A percentile compares a stretch with the other conserved stretches of the same genome.
These are phyloP conservation scores for Gambelia wislizenii DNA, from an alignment of 2,797 vertebrate species.

Conservation along the genomic window DNA sequence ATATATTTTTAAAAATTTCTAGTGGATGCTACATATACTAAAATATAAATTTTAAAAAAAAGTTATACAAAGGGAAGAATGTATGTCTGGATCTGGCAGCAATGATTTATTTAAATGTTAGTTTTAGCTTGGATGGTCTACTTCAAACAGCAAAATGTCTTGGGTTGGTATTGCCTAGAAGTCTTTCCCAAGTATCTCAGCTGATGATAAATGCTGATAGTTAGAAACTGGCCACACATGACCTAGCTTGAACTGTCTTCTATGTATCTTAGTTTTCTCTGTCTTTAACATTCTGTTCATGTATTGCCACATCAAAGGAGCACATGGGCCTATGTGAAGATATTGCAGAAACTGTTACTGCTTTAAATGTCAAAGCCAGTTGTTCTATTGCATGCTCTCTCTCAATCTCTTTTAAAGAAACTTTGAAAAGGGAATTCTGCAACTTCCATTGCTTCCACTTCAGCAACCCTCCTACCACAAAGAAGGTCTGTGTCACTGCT, in stretches of 20 bases:
- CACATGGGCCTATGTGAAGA: not conserved
- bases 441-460: not conserved
- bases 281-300: not conserved
- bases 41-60: too few relatives aligned
- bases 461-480: not conserved
- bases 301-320: not conserved
- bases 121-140: not conserved
- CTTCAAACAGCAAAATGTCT: not conserved
- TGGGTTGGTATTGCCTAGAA: not conserved
- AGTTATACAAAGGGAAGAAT: not conserved
- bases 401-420: not conserved
- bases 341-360: not conserved
- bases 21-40: too few relatives aligned
- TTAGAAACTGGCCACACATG: not conserved
- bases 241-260: not conserved
- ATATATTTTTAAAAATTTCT: too few relatives aligned
- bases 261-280: not conserved
- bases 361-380: not conserved
- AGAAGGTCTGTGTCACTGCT: rapidly evolving
- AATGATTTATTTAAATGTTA: not conserved
- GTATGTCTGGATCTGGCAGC: not conserved
- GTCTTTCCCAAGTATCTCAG: not conserved
- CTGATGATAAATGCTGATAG: not conserved
- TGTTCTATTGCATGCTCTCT: slow-evolving; percentile 13
- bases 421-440: not conserved